These are phyloP conservation scores for Psittacara wagleri DNA, from an alignment of 2,113 vertebrate species.

Conservation along the genomic window DNA sequence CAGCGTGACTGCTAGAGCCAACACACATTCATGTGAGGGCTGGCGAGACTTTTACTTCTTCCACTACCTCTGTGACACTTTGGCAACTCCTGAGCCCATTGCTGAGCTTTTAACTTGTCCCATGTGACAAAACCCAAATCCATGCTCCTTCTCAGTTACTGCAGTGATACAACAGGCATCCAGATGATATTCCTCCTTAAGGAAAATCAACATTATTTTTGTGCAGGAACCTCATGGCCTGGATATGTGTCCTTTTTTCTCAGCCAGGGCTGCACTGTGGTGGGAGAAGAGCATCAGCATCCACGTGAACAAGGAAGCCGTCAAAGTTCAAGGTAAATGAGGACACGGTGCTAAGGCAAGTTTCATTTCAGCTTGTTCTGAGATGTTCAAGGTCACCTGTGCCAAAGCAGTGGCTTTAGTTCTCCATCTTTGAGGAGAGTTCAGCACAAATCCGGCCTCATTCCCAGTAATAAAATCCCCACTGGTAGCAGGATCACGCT, in stretches of 20 bases:
- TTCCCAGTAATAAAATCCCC: background rate
- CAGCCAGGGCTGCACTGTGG: background rate
- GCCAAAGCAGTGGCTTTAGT: background rate
- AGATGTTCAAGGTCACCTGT: background rate
- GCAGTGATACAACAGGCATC: background rate
- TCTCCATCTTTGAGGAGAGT: background rate
- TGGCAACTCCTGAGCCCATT: conserved; percentile 1
- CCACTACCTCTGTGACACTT: background rate
- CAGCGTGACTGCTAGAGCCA: conserved; percentile 15
- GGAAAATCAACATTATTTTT: background rate
- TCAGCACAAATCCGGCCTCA: background rate
- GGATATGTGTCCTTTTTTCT: background rate
- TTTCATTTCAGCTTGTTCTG: background rate
- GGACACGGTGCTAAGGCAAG: background rate
- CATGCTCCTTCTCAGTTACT: background rate
- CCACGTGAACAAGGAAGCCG: background rate
- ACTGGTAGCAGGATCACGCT: rapidly evolving
- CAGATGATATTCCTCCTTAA: background rate
- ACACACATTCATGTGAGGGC: conserved; percentile 3
- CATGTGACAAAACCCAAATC: background rate
- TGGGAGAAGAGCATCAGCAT: background rate
- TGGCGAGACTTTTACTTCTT: background rate
- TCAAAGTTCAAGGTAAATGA: background rate
- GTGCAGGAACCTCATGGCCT: background rate
- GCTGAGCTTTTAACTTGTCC: conserved; percentile 22